phyloP scores from a whole-genome alignment of 2,113 vertebrate species.

The Triplophysa tibetana region DNA sequence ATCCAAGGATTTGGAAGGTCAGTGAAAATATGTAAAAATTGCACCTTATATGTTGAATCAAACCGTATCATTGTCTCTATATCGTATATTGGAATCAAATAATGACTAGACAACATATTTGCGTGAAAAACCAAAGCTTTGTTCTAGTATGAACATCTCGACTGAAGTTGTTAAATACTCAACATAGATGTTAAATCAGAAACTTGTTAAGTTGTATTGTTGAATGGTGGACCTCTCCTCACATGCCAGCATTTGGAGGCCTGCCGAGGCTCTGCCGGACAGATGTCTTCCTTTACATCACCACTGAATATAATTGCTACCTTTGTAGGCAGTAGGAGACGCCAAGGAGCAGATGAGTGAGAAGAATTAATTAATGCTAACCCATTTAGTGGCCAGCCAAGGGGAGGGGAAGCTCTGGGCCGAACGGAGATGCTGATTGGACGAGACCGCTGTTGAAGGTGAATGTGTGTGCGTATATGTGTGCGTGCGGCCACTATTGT shows the following conservation, averaged over 20 bases:
- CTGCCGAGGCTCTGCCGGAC: slow-evolving; percentile 37
- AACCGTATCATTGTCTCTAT: neutral
- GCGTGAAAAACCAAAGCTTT: neutral
- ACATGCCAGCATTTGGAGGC: slow-evolving; percentile 11
- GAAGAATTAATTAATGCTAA: slow-evolving; percentile 58
- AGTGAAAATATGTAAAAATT: too few relatives aligned
- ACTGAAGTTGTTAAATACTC: neutral
- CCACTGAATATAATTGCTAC: slow-evolving; percentile 35
- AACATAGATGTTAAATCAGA: neutral
- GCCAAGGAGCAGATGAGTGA: slow-evolving; percentile 46
- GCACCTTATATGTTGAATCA: neutral
- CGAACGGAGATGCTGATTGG: slow-evolving; percentile 41
- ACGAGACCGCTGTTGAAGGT: slow-evolving; percentile 25
- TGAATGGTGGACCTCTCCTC: slow-evolving; percentile 6
- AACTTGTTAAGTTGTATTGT: slow-evolving; percentile 8
- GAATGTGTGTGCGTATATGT: slow-evolving; percentile 24
- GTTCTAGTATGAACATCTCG: neutral
- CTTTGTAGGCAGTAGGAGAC: slow-evolving; percentile 36
- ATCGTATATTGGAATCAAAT: neutral
- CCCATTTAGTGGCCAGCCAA: slow-evolving; percentile 51
- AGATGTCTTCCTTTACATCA: slow-evolving; percentile 48
- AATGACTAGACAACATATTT: neutral
- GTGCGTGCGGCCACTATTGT: slow-evolving; percentile 31
- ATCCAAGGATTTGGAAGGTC: too few relatives aligned
- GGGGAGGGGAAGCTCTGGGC: slow-evolving; percentile 23